Base-by-base conservation (phyloP, 2,113 vertebrate genomes). In the Bettongia penicillata region DNA sequence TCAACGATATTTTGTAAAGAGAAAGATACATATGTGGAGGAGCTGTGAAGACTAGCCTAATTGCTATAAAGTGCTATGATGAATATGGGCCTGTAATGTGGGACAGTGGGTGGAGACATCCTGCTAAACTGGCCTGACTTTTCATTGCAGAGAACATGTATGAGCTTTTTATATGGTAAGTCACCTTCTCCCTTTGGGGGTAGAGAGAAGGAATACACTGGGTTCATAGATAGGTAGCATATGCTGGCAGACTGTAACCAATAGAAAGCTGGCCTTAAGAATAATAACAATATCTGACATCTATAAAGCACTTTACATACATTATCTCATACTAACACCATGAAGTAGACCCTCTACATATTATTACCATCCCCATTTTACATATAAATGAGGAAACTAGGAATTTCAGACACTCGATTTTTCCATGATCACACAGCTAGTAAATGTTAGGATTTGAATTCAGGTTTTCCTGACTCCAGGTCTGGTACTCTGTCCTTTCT, bases 31-130 rank as follows among this genome's bases (percentile, higher is more conserved):
- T 92, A 55, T 96, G 51, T 50, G 49, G 90, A 96, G 55, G 48
- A 53, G 53, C 51, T 47, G 68, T 92, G 37, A n/a, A 92, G 53
- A 51, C 92, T 91, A 97, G 93, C 43, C 57, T 93, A 92, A 96
- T 89, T 97, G 96, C 94, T 89, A 91, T 91, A 61, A 97, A 92
- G 92, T 48, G 10, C 68, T 93, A 55, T 94, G 96, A 96, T 96
- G 94, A 92, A 94, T 93, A 28, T 90, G 61, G 26, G 43, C 91
- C 49, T 96, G 55, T 57, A 92, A 92, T 94, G 92, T 47, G 48
- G 94, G 84, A 52, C 51, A 6, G 3, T 26, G 37, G 57, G 95
- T 50, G 47, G 48, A 28, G 61, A 53, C 91, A 92, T 47, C 5
- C 49, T 90, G 28, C 91, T 94, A 93, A 53, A 22, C 10, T n/a